Base-by-base conservation (phyloP, 2,888 invertebrate species). In the Drosophila merina region DNA sequence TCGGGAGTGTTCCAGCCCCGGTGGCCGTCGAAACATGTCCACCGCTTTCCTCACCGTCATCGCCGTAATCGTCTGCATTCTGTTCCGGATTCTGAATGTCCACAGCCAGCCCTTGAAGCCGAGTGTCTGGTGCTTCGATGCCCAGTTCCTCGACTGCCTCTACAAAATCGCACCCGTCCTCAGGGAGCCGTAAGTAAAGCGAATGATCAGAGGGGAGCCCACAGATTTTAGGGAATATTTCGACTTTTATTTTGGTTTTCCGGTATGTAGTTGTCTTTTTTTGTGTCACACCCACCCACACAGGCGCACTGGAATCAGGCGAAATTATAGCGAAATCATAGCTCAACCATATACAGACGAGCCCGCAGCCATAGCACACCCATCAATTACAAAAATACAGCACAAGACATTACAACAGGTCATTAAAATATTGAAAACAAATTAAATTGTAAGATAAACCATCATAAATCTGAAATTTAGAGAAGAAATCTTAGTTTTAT, bases 81-180 rank as follows among this genome's bases (percentile, higher is more conserved):
- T 97, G 77, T 96, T 97, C 91, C 94, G 96, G 91, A 95, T 97
- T 91, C 92, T 97, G 79, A 97, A 97, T 92, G 96, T 97, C 72
- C 96, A 96, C 92, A 96, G 96, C 89, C 95, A 96, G 90, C 95
- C 96, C 36, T 94, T 95, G 86, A 95, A 95, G 92, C 96, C 96
- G 67, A 93, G 94, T 86, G 93, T 97, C 70, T 95, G 94, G 92
- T 96, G 96, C 90, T 93, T 94, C 89, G 96, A 97, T 92, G 93
- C 93, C 88, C 94, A 93, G 81, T 96, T 97, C 91, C 93, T 96
- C 76, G 94, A 96, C 87, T 95, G 95, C 75, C 93, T 97, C 64
- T 93, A 96, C 80, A 96, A 96, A 91, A 95, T 96, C 81, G 95
- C 96, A 72, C 96, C 96, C 33, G 94, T 95, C 76, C 93, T 97